Evolutionary conservation across 1,140 invertebrate species (phyloP), one percentile per base, ranked within the genome.

Genomic region (Sitodiplosis mosellana): DNA sequence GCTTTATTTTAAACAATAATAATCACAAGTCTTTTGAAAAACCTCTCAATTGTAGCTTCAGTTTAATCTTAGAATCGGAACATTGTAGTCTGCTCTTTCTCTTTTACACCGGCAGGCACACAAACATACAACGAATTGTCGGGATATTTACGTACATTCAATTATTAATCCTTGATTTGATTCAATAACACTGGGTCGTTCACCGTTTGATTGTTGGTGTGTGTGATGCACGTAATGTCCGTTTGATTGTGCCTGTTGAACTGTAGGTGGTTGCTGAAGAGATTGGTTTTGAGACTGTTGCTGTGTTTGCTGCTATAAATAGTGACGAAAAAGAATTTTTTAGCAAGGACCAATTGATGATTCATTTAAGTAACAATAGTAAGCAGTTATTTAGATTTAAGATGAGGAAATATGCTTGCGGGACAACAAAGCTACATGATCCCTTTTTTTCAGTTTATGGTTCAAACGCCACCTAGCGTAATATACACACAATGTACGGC

Each of bases 131-230:
- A 10, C 7, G 17, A 42, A 7, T 7, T 19, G 7, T 15, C 19
- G 7, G 12, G 42, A 12, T 14, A 19, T 52, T 49, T 85, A 87
- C 66, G 83, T 87, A 69, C 84, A 87, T 69, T 87, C 83, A 55
- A 87, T 87, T 54, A 87, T 84, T 67, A 86, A 82, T 22, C 82
- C 83, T 61, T 86, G 83, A 53, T 75, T 85, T 37, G 81, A 83
- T 66, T 87, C 83, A 62, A 87, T 87, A 45, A 86, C 83, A 55
- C 77, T 83, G 33, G 82, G 81, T 34, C 83, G 69, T 27, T 83
- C 81, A 51, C 75, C 75, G 33, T 71, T 53, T 52, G 69, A 66
- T 20, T 69, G 57, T 0, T 67, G 64, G 58, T 65, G 67, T 17
- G 53, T 49, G 33, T 56, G 50, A 40, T 57, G 61, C 49, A 53